These are phyloP conservation scores for Synergus laeviventris DNA, from an alignment of 2,888 invertebrate genomes.

Conservation along the genomic window DNA sequence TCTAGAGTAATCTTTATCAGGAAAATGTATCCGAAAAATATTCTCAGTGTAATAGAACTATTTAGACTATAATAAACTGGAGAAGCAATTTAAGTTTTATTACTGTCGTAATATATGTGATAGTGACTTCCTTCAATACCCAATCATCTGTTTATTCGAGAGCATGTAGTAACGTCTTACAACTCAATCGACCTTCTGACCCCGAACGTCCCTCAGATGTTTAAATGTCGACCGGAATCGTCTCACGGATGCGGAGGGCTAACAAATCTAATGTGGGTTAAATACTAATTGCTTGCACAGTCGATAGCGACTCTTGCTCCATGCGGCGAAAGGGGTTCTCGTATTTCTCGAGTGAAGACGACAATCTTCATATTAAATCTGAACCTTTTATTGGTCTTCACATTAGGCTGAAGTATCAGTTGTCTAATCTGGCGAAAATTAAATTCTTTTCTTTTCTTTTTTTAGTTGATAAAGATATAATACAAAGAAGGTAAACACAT, in stretches of 20 bases:
- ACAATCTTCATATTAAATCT: neutral
- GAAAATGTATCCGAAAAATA: neutral
- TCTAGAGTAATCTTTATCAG: too few relatives aligned
- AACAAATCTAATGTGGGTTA: constrained; percentile 57
- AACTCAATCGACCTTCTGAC: constrained; percentile 62
- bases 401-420: neutral
- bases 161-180: constrained; percentile 29
- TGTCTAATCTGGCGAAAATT: too few relatives aligned
- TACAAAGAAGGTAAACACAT: too few relatives aligned
- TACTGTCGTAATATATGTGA: neutral
- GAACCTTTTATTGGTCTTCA: neutral
- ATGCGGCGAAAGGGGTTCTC: constrained; percentile 19
- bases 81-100: neutral
- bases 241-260: constrained; percentile 50
- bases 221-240: constrained; percentile 36
- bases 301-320: constrained; percentile 12
- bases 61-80: neutral
- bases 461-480: too few relatives aligned
- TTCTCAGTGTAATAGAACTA: neutral
- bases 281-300: constrained; percentile 52
- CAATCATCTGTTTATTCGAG: constrained; percentile 34
- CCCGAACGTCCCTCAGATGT: constrained; percentile 44
- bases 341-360: neutral
- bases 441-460: too few relatives aligned
- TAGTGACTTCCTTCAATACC: constrained; percentile 36